A percentile compares a stretch with the other conserved stretches of the same genome.
Conservation (phyloP, 2,888 invertebrate genomes). For the Cantharis lateralis region DNA sequence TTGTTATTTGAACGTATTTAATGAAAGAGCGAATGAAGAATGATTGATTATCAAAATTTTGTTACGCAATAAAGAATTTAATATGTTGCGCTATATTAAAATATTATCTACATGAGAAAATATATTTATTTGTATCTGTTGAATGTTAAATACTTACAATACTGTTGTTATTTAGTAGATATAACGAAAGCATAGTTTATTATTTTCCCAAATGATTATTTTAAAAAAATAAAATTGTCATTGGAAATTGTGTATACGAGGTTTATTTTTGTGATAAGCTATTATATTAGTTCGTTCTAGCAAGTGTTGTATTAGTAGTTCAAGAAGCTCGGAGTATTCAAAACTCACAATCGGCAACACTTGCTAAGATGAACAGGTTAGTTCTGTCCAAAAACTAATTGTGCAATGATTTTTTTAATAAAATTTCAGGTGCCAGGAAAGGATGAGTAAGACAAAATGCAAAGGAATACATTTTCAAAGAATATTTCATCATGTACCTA, state of each 20-base stretch:
- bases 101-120: not conserved
- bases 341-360: not conserved
- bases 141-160: not conserved
- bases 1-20: not conserved
- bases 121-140: conserved; percentile 1
- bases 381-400: not conserved
- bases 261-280: not conserved
- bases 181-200: not conserved
- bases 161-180: conserved; percentile 1
- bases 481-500: no score
- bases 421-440: no score
- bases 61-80: not conserved
- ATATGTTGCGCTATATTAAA: not conserved
- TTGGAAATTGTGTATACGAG: not conserved
- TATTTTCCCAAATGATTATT: not conserved
- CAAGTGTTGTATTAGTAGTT: not conserved
- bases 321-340: no score
- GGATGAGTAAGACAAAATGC: no score
- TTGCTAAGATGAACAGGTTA: not conserved
- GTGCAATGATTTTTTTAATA: no score
- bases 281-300: not conserved
- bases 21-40: not conserved
- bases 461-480: no score
- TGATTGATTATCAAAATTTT: not conserved
- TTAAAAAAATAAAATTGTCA: not conserved